Evolutionary conservation across 2,113 vertebrate genomes (phyloP), one percentile per base, ranked within the genome.

Genomic region (Lophotis ruficrista): DNA sequence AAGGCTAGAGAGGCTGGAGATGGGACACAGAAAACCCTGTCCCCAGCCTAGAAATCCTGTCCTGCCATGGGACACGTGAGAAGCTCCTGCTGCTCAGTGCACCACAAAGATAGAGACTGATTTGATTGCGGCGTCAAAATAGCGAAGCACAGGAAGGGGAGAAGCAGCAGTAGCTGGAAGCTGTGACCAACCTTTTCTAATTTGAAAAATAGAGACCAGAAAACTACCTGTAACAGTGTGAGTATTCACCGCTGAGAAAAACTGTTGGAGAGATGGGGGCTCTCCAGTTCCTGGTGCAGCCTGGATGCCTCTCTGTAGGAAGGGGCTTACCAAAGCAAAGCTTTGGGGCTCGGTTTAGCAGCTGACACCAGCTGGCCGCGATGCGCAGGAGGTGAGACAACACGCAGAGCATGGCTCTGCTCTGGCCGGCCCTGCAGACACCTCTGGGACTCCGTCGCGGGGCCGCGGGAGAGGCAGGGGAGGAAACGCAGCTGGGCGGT

Each of bases 231-330:
- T 41, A 72, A 4, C n/a, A 37, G 6, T 10, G 1, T 0, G 4
- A 13, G 18, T 38, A 9, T 9, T 51, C 8, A 4, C 14, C 31
- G 9, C 10, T 10, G 54, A n/a, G 53, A 7, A 47, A 65, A 89
- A 6, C 1, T 18, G 3, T 3, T 0, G 1, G 28, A 30, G n/a
- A n/a, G 5, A 35, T 14, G 12, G 9, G 12, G 5, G 5, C 28
- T 84, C 79, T 41, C 20, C 53, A 23, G 0, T 20, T 56, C 35
- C 14, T 13, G 33, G 35, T 2, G 48, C 48, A 81, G 58, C 38
- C 57, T 24, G 38, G 31, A 5, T 30, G 43, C 27, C 78, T 16
- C 33, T 35, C 45, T 78, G 14, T 14, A 27, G 69, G 70, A 65
- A 19, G 5, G 25, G 17, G 6, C 33, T 83, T 50, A 54, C 53